These are phyloP conservation scores for Lasioglossum marginatum DNA, from an alignment of 2,888 invertebrate genomes.

Conservation along the genomic window DNA sequence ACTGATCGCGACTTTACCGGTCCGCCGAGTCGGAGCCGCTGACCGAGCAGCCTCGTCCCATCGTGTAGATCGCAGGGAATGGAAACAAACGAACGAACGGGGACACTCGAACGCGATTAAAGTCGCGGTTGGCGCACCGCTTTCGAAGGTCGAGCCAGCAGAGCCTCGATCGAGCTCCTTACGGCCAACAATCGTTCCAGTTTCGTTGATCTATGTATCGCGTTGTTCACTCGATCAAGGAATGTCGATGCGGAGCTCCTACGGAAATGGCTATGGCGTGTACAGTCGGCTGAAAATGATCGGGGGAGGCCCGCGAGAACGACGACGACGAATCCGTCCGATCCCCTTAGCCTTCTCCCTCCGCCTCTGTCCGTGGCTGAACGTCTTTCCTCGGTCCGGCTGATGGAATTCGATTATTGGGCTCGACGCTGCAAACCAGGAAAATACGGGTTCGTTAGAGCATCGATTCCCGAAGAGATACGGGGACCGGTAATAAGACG, in stretches of 20 bases:
- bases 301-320: conserved; percentile 16
- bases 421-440: conserved; percentile 60
- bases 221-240: not conserved
- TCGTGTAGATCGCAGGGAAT: not conserved
- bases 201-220: conserved; percentile 19
- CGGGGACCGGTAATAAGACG: conserved; percentile 4
- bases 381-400: conserved; percentile 35
- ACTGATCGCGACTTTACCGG: conserved; percentile 26
- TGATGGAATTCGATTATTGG: conserved; percentile 51
- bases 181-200: conserved; percentile 29
- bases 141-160: conserved; percentile 21
- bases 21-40: not conserved
- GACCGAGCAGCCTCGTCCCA: conserved; percentile 20
- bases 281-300: not conserved
- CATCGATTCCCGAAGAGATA: conserved; percentile 38
- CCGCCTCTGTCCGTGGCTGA: conserved; percentile 27
- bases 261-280: not conserved
- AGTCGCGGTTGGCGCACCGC: not conserved
- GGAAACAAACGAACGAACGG: not conserved
- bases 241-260: not conserved
- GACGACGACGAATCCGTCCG: conserved; percentile 36
- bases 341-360: conserved; percentile 30
- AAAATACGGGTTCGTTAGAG: conserved; percentile 52
- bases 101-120: not conserved
- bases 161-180: not conserved